These are phyloP conservation scores for Rhombomys opimus DNA, from an alignment of 2,113 vertebrate genomes.

Conservation along the genomic window DNA sequence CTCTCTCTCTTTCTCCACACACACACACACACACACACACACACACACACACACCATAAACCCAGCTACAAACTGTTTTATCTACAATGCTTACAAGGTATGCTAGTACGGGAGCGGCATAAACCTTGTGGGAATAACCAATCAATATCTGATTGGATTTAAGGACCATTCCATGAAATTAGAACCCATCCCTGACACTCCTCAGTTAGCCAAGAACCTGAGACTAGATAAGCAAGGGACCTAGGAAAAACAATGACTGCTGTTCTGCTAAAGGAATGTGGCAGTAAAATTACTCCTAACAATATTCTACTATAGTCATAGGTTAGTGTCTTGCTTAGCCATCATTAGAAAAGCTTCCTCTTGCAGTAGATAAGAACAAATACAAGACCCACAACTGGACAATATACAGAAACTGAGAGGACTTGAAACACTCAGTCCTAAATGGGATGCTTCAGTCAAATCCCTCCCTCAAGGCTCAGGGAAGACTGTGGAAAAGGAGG, in stretches of 20 bases:
- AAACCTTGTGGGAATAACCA: not conserved
- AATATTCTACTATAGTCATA: not conserved
- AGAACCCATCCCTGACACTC: not conserved
- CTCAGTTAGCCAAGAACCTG: not conserved
- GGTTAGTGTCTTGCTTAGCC: not conserved
- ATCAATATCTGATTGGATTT: not conserved
- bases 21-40: not conserved
- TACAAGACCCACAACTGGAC: not conserved
- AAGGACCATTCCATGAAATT: not conserved
- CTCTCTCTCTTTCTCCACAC: not conserved
- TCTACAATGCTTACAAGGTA: not conserved
- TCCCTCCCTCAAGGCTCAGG: not conserved
- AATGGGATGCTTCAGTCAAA: not conserved
- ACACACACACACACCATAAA: not conserved
- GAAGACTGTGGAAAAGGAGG: not conserved
- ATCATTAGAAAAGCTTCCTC: not conserved
- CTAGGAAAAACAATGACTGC: not conserved
- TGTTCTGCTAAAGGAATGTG: not conserved
- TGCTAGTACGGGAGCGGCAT: not conserved
- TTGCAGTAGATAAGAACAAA: not conserved
- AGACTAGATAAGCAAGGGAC: not conserved
- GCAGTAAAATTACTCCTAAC: not conserved
- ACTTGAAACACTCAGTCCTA: not conserved
- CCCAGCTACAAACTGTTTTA: not conserved
- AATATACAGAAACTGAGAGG: not conserved